Evolutionary conservation across 2,797 vertebrate genomes (phyloP).

Genomic region (Girardinus metallicus): DNA sequence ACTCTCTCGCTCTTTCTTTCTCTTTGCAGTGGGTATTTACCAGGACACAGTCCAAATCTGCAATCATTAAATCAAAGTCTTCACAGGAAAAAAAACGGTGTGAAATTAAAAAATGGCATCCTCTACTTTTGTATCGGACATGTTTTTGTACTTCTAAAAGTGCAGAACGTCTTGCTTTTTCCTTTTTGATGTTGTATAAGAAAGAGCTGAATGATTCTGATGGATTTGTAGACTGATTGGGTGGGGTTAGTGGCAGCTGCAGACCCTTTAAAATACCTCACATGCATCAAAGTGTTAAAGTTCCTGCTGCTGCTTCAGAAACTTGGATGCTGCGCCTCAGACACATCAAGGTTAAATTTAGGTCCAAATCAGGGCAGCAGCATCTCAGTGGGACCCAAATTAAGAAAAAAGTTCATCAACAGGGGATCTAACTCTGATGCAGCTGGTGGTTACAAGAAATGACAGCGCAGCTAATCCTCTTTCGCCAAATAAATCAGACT

Average conservation of each 20-base stretch:
- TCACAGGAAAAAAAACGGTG: neutral
- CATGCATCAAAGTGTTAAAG: conserved; percentile 25
- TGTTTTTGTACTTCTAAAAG: neutral
- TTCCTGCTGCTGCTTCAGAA: neutral
- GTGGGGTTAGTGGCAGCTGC: conserved; percentile 46
- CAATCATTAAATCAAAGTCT: neutral
- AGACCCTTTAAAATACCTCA: conserved; percentile 55
- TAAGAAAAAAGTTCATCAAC: conserved; percentile 62
- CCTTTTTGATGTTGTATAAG: neutral
- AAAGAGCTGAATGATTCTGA: neutral
- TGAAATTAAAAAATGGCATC: neutral
- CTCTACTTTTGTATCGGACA: neutral
- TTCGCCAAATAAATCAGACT: conserved; percentile 42
- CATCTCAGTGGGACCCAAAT: conserved; percentile 53
- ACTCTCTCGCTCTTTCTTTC: neutral
- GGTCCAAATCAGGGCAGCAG: conserved; percentile 24
- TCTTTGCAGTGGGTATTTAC: neutral
- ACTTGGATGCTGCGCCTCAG: conserved; percentile 18
- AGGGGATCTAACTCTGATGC: conserved; percentile 51
- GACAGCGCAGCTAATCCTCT: conserved; percentile 67
- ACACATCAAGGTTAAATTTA: conserved; percentile 35
- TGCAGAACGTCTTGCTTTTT: neutral
- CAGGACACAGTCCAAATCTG: conserved; percentile 22
- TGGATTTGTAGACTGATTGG: conserved; percentile 2
- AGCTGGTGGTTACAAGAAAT: conserved; percentile 60